phyloP scores from a whole-genome alignment of 2,113 vertebrate species.

The Falco punctatus region DNA sequence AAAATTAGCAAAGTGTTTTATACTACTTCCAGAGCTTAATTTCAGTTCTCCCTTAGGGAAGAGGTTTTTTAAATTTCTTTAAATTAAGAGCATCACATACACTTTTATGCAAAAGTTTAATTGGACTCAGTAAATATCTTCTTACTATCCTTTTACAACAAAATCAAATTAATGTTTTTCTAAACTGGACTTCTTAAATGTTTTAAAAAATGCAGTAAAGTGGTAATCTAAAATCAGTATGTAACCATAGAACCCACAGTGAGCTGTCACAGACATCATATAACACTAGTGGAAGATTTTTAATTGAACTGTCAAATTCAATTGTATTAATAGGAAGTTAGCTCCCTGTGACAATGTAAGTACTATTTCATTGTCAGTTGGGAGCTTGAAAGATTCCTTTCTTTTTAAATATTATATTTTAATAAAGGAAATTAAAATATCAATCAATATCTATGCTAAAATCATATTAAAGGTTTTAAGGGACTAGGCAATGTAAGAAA shows the following conservation, averaged over 20 bases:
- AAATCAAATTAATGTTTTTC: neutral
- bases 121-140: neutral
- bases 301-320: slow-evolving; percentile 55
- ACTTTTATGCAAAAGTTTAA: neutral
- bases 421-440: slow-evolving; percentile 30
- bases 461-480: slow-evolving; percentile 19
- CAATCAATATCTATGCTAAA: slow-evolving; percentile 31
- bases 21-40: neutral
- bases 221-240: slow-evolving; percentile 11
- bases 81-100: neutral
- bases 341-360: neutral
- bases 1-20: neutral
- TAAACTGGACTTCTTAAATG: neutral
- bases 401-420: neutral
- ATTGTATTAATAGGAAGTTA: slow-evolving; percentile 33
- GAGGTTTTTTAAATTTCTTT: neutral
- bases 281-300: neutral
- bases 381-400: slow-evolving; percentile 16
- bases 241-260: neutral
- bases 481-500: neutral
- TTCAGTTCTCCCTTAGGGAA: neutral
- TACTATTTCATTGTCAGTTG: neutral
- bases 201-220: neutral
- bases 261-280: neutral
- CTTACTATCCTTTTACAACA: neutral